Percentiles rank a stretch among this genome's conserved stretches.
These are phyloP conservation scores for Caenorhabditis sp. DNA, from an alignment of 2,888 invertebrate genomes.

Conservation along the genomic window DNA sequence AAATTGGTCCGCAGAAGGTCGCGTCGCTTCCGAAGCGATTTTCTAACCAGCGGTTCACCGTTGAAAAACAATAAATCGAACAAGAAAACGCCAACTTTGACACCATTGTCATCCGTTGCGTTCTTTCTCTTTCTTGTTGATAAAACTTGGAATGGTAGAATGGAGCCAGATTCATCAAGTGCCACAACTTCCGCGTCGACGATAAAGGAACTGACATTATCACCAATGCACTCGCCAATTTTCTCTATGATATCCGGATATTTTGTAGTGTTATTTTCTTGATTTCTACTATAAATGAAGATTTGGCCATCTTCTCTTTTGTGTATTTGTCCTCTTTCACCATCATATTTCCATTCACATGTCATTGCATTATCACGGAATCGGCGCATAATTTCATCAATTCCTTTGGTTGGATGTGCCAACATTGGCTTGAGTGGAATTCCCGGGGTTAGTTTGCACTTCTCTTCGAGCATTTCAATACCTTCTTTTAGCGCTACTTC, in stretches of 20 bases:
- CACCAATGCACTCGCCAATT: conserved; percentile 48
- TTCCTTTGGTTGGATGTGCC: conserved; percentile 94
- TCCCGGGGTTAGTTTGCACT: conserved; percentile 85
- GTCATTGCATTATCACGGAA: conserved; percentile 87
- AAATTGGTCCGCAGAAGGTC: conserved; percentile 60
- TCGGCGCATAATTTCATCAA: conserved; percentile 74
- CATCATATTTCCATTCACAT: conserved; percentile 99
- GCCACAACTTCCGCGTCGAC: conserved; percentile 96
- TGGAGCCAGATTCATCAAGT: conserved; percentile 89
- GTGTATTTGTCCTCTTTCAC: conserved; percentile 94
- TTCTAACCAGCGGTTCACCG: conserved; percentile 83
- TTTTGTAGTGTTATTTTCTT: conserved; percentile 90
- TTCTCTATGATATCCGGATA: conserved; percentile 88
- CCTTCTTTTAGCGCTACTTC: conserved; percentile 83
- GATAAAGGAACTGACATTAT: conserved; percentile 79
- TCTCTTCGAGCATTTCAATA: conserved; percentile 79
- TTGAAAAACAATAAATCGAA: conserved; percentile 94
- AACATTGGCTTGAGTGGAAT: conserved; percentile 97
- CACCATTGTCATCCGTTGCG: conserved; percentile 81
- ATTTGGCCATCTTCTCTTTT: conserved; percentile 78
- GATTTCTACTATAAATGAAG: conserved; percentile 91
- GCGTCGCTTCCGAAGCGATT: conserved; percentile 82
- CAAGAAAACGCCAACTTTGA: conserved; percentile 92
- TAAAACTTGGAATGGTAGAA: conserved; percentile 93
- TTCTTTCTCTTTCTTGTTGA: conserved; percentile 94